phyloP scores from a whole-genome alignment of 2,888 invertebrate genomes.

The Encarsia formosa region DNA sequence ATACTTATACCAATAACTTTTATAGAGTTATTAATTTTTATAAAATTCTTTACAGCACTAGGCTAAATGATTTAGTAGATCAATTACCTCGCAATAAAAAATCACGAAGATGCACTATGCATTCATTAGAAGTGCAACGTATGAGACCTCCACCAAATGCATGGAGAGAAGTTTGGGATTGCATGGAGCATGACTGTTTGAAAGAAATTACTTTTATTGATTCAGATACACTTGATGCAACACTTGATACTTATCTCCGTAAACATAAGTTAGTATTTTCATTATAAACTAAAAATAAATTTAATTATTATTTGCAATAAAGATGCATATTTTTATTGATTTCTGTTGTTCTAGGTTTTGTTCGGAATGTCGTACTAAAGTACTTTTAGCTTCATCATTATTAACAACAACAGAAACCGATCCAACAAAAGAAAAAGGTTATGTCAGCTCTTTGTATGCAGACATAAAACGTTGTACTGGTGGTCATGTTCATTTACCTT shows the following conservation, averaged over 20 bases:
- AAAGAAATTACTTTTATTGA: conserved; percentile 86
- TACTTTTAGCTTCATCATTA: conserved; percentile 76
- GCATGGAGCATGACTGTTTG: conserved; percentile 74
- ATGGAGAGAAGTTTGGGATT: conserved; percentile 82
- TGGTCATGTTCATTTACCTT: conserved; percentile 84
- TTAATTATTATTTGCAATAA: no score
- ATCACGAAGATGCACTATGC: conserved; percentile 81
- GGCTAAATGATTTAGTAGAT: conserved; percentile 72
- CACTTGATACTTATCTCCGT: conserved; percentile 82
- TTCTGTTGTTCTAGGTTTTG: conserved; percentile 62
- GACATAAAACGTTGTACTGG: conserved; percentile 82
- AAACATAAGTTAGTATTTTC: conserved; percentile 67
- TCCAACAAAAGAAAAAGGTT: conserved; percentile 83
- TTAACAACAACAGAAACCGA: conserved; percentile 82
- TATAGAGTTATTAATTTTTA: neutral
- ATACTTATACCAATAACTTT: no score
- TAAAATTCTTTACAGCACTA: conserved; percentile 54
- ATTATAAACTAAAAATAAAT: no score
- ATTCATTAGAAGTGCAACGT: conserved; percentile 84
- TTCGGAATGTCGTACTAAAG: conserved; percentile 89
- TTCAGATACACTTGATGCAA: conserved; percentile 76
- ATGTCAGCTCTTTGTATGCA: conserved; percentile 79
- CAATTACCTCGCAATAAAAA: conserved; percentile 83
- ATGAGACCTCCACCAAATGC: conserved; percentile 68
- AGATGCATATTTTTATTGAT: neutral